Evolutionary conservation across 1,140 invertebrate genomes (phyloP).

Genomic region (Nasonia longicornis): DNA sequence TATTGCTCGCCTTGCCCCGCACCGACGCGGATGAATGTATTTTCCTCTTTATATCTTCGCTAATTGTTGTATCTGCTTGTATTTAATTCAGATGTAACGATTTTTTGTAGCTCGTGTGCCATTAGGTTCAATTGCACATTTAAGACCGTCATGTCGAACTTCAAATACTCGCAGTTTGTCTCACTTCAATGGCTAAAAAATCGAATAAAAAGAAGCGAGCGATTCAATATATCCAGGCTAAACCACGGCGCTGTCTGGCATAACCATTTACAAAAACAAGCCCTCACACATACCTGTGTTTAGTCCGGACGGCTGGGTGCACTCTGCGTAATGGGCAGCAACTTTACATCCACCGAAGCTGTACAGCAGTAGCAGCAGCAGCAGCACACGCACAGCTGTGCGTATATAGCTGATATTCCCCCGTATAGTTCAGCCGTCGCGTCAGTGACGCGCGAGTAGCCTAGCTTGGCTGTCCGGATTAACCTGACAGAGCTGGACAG

Average conservation of each 20-base stretch:
- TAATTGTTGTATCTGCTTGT: not conserved
- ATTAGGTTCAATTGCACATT: no score
- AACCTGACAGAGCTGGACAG: not conserved
- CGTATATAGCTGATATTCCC: not conserved
- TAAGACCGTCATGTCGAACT: no score
- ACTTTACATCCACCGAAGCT: constrained; percentile 1
- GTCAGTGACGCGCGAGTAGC: not conserved
- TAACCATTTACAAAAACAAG: not conserved
- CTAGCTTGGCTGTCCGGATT: not conserved
- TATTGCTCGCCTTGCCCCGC: not conserved
- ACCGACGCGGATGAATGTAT: not conserved
- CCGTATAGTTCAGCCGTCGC: not conserved
- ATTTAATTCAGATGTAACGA: no score
- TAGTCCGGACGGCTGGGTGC: not conserved
- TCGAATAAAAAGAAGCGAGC: not conserved
- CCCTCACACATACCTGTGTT: not conserved
- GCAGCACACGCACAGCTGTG: not conserved
- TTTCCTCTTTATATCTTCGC: not conserved
- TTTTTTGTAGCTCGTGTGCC: no score
- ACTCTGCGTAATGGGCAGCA: constrained; percentile 33
- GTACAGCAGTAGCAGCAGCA: not conserved
- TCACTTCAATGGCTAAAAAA: no score
- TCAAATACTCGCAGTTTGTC: no score
- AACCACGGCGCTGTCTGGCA: not conserved
- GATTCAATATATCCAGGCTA: not conserved